These are phyloP conservation scores for Novumbra hubbsi DNA, from an alignment of 2,797 vertebrate genomes.

Conservation along the genomic window DNA sequence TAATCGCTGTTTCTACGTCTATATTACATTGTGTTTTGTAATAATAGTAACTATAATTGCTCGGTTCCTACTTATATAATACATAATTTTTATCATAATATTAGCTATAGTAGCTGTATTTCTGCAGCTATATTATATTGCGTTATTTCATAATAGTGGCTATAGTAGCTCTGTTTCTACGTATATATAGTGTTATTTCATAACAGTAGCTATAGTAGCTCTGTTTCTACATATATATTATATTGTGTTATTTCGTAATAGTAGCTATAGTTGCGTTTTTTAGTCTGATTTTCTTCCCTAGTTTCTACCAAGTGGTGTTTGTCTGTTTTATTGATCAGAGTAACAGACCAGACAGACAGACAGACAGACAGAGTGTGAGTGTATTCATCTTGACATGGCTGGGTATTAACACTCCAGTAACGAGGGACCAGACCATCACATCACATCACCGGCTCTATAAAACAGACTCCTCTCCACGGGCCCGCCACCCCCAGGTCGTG, in stretches of 20 bases:
- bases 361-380: slow-evolving; percentile 36
- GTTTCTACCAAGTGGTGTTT: slow-evolving; percentile 48
- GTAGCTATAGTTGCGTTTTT: background rate
- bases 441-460: slow-evolving; percentile 72
- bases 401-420: slow-evolving; percentile 77
- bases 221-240: background rate
- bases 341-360: background rate
- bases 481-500: slow-evolving; percentile 73
- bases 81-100: too few relatives aligned
- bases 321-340: slow-evolving; percentile 72
- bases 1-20: too few relatives aligned
- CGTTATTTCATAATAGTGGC: too few relatives aligned
- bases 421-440: slow-evolving; percentile 69
- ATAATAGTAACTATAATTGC: too few relatives aligned
- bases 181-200: too few relatives aligned
- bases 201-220: too few relatives aligned
- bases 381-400: slow-evolving; percentile 78
- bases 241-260: slow-evolving; percentile 10
- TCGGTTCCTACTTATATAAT: too few relatives aligned
- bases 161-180: too few relatives aligned
- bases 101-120: too few relatives aligned
- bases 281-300: slow-evolving; percentile 22
- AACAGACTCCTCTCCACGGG: slow-evolving; percentile 68
- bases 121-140: too few relatives aligned
- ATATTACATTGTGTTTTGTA: too few relatives aligned